These are phyloP conservation scores for Tetragnatha versicolor DNA, from an alignment of 1,140 invertebrate genomes.

Conservation along the genomic window DNA sequence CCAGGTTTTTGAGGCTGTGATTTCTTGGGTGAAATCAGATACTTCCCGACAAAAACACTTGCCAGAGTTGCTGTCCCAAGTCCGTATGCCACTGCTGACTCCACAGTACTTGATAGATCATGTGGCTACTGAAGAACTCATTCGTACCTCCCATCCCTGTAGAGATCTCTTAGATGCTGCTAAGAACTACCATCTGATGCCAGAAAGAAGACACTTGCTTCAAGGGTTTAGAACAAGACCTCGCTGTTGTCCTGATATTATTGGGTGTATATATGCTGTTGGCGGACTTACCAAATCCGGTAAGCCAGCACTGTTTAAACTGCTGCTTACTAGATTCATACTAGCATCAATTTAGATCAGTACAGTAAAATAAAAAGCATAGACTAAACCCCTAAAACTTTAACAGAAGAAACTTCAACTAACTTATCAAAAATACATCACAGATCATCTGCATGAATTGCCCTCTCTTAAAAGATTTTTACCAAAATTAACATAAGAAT, in stretches of 20 bases:
- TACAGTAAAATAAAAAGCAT: no score
- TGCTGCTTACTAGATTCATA: no score
- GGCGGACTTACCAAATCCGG: constrained; percentile 84
- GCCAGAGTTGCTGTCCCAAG: constrained; percentile 76
- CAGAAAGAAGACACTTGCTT: constrained; percentile 77
- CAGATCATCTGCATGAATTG: no score
- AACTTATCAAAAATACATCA: no score
- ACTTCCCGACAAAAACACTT: constrained; percentile 70
- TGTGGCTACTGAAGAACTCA: constrained; percentile 82
- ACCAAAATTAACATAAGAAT: no score
- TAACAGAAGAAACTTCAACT: no score
- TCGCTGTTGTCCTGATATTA: constrained; percentile 75
- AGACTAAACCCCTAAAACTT: no score
- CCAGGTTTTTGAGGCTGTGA: constrained; percentile 83
- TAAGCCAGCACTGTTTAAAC: no score
- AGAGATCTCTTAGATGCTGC: constrained; percentile 83
- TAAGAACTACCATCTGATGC: constrained; percentile 84
- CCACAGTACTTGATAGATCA: constrained; percentile 84
- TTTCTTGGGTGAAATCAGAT: constrained; percentile 82
- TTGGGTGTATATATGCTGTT: constrained; percentile 86
- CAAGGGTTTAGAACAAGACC: constrained; percentile 80
- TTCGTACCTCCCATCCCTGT: constrained; percentile 78
- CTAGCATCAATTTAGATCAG: no score
- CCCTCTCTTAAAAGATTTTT: no score
- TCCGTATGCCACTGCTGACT: constrained; percentile 80